A percentile compares a stretch with the other conserved stretches of the same genome.
Conservation (phyloP, 2,797 vertebrate species). For the Myioborus melanocephalus region DNA sequence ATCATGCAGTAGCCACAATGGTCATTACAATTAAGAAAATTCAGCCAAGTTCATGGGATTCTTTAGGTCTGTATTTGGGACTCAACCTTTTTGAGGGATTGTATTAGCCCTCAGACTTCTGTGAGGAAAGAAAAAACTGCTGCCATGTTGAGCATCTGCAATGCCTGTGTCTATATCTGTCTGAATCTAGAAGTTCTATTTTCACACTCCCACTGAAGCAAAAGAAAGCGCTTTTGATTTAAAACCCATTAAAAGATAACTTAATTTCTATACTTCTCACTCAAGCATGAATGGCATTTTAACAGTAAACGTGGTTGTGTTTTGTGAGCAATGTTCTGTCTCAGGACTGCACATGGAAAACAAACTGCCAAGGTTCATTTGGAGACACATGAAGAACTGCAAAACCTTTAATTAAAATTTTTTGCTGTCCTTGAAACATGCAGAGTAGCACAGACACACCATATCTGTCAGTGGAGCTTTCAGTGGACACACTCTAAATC, state of each 20-base stretch:
- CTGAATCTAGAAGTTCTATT: background rate
- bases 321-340: background rate
- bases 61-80: background rate
- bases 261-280: background rate
- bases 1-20: background rate
- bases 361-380: background rate
- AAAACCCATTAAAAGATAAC: background rate
- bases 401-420: background rate
- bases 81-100: background rate
- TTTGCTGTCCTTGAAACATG: background rate
- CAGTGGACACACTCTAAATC: background rate
- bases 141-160: background rate
- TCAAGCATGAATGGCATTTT: background rate
- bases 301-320: background rate
- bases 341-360: background rate
- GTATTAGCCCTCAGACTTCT: background rate
- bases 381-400: background rate
- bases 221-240: background rate
- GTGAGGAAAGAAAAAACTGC: background rate
- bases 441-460: background rate
- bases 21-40: background rate
- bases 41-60: background rate
- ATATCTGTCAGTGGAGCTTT: background rate
- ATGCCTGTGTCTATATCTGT: background rate
- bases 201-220: background rate